A percentile compares a stretch with the other conserved stretches of the same genome.
phyloP scores from a whole-genome alignment of 2,797 vertebrate species.

The Sitta carolinensis region DNA sequence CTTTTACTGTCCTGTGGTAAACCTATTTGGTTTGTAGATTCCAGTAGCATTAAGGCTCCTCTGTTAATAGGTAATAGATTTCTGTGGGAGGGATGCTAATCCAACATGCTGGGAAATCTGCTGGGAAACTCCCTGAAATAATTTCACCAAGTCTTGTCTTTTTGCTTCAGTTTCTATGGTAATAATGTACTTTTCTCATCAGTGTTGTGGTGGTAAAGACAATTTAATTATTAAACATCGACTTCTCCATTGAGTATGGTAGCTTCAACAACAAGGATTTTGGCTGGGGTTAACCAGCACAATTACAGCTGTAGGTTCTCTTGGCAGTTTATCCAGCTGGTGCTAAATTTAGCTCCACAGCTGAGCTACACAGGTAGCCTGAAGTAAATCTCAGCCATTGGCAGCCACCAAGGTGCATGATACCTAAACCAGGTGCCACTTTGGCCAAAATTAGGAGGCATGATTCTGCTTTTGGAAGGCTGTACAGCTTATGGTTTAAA shows the following conservation, averaged over 20 bases:
- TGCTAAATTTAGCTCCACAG: neutral
- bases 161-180: neutral
- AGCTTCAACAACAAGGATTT: neutral
- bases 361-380: neutral
- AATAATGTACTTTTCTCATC: neutral
- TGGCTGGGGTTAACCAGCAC: rapidly evolving
- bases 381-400: neutral
- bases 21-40: neutral
- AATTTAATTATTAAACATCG: neutral
- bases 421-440: neutral
- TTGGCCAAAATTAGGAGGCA: neutral
- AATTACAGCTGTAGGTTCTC: neutral
- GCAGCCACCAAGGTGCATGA: neutral
- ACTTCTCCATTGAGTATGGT: rapidly evolving
- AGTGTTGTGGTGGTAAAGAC: neutral
- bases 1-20: neutral
- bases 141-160: neutral
- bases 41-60: neutral
- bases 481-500: neutral
- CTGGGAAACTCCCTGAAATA: neutral
- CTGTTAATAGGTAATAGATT: neutral
- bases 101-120: rapidly evolving
- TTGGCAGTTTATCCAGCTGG: neutral
- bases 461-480: neutral
- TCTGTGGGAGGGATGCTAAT: neutral